phyloP scores from a whole-genome alignment of 1,140 invertebrate genomes.

The Drosophila willistoni region DNA sequence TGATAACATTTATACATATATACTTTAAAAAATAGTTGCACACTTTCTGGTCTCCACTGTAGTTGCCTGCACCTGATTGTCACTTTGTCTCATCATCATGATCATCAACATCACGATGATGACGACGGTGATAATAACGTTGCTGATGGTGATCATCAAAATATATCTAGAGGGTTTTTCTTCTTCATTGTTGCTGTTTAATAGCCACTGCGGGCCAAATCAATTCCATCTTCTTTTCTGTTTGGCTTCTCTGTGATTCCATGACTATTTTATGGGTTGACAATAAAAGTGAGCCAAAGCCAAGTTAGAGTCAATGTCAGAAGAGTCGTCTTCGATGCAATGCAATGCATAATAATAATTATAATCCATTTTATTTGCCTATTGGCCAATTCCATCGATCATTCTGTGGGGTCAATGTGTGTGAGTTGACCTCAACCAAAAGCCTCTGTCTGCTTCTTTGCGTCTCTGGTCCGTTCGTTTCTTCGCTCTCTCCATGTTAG shows the following conservation, averaged over 20 bases:
- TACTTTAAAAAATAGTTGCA: not conserved
- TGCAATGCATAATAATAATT: constrained; percentile 76
- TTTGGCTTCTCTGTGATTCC: constrained; percentile 46
- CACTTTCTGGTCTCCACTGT: constrained; percentile 18
- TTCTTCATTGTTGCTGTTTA: constrained; percentile 68
- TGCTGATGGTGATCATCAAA: constrained; percentile 20
- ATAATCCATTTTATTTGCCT: constrained; percentile 74
- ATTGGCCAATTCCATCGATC: constrained; percentile 73
- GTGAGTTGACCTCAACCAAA: constrained; percentile 66
- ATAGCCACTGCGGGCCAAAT: constrained; percentile 76
- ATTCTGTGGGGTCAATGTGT: constrained; percentile 67
- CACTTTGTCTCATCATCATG: not conserved
- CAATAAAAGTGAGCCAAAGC: constrained; percentile 72
- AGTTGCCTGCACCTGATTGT: constrained; percentile 39
- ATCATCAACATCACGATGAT: constrained; percentile 3
- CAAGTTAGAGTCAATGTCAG: constrained; percentile 10
- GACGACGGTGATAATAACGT: not conserved
- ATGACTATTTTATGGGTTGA: constrained; percentile 74
- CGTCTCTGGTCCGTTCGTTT: not conserved
- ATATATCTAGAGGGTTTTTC: constrained; percentile 23
- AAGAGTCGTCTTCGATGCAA: not conserved
- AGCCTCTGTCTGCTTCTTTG: constrained; percentile 9
- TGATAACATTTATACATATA: too few species aligned
- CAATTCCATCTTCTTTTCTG: constrained; percentile 58
- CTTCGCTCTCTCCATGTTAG: not conserved